A percentile compares a stretch with the other conserved stretches of the same genome.
Conservation (phyloP, 2,888 invertebrate species). For the Melipona beecheii region DNA sequence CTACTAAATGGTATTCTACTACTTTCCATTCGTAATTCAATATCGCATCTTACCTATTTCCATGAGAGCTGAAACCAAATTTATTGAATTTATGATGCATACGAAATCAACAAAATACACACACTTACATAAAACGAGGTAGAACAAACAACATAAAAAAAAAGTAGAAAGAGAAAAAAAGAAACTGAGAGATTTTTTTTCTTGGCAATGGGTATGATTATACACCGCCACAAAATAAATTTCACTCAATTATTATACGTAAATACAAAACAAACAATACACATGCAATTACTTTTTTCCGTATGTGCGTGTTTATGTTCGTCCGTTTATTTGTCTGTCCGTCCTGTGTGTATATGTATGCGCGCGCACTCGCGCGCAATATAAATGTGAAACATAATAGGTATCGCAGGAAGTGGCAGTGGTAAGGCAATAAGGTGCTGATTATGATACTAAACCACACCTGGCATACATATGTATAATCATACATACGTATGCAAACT, state of each 20-base stretch:
- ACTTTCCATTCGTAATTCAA: slow-evolving; percentile 80
- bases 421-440: slow-evolving; percentile 75
- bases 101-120: slow-evolving; percentile 70
- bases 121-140: slow-evolving; percentile 70
- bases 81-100: slow-evolving; percentile 78
- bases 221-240: slow-evolving; percentile 67
- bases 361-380: not conserved
- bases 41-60: slow-evolving; percentile 83
- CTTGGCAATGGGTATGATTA: slow-evolving; percentile 60
- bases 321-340: not conserved
- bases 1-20: slow-evolving; percentile 76
- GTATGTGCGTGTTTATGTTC: not conserved
- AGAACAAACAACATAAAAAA: slow-evolving; percentile 38
- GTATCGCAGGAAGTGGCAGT: slow-evolving; percentile 74
- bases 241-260: slow-evolving; percentile 67
- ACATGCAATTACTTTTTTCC: slow-evolving; percentile 70
- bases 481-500: slow-evolving; percentile 37
- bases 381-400: slow-evolving; percentile 42
- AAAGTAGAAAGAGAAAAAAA: slow-evolving; percentile 37
- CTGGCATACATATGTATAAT: slow-evolving; percentile 46
- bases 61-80: slow-evolving; percentile 83
- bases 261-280: slow-evolving; percentile 78
- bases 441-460: slow-evolving; percentile 61
- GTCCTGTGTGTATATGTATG: not conserved
- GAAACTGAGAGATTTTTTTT: slow-evolving; percentile 34